Conservation (phyloP, 2,888 invertebrate genomes). For the Nemotelus pantherinus region DNA sequence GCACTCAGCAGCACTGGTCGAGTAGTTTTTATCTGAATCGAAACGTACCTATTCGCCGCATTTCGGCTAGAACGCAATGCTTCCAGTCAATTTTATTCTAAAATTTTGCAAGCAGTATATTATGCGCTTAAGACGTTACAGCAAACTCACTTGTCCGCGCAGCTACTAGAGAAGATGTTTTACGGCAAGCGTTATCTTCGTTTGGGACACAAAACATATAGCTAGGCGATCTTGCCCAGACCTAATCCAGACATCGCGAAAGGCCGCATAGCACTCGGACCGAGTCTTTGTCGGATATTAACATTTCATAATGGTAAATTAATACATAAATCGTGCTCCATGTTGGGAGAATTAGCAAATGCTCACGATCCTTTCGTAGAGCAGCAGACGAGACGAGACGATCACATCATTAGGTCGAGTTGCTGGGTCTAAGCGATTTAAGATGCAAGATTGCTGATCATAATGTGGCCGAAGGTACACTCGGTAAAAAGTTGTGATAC, state of each 20-base stretch:
- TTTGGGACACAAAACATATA: conserved; percentile 28
- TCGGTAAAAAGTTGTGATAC: conserved; percentile 36
- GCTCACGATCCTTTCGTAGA: conserved; percentile 39
- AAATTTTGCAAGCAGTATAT: conserved; percentile 31
- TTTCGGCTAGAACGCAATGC: no score
- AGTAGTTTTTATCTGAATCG: no score
- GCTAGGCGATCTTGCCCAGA: conserved; percentile 14
- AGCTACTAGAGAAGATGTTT: conserved; percentile 30
- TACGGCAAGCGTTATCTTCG: conserved; percentile 18
- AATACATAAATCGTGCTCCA: conserved; percentile 59
- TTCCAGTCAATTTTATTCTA: not conserved
- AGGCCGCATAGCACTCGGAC: conserved; percentile 18
- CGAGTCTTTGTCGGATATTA: conserved; percentile 31
- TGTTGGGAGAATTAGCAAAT: conserved; percentile 44
- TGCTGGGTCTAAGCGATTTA: not conserved
- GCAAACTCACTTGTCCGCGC: conserved; percentile 19
- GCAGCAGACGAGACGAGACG: not conserved
- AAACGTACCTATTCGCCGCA: no score
- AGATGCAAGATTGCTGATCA: conserved; percentile 2
- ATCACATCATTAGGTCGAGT: conserved; percentile 28
- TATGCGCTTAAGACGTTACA: conserved; percentile 36
- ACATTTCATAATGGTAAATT: conserved; percentile 59
- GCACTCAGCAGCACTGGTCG: no score
- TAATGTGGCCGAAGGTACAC: not conserved
- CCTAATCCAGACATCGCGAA: conserved; percentile 37